Evolutionary conservation across 2,113 vertebrate genomes (phyloP), one percentile per base, ranked within the genome.

Genomic region (Sapayoa aenigma): DNA sequence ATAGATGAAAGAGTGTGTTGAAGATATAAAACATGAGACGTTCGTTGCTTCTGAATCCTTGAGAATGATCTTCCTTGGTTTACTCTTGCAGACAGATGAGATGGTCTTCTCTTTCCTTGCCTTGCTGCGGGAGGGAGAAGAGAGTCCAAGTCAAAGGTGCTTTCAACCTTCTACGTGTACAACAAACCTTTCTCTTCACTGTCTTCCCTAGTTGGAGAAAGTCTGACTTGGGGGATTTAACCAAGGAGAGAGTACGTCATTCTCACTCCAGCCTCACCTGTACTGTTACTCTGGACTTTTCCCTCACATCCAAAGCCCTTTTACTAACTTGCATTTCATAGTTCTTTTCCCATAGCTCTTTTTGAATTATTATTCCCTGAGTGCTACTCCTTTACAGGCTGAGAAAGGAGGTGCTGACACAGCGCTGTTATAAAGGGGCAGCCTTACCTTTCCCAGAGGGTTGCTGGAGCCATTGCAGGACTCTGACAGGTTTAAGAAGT

Each of bases 361-460:
- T 76, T 17, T 93, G 93, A 93, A 27, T 95, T 95, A 94, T 95
- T 95, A 72, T 66, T 96, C 93, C 96, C 96, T 25, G n/a, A 86
- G 66, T 90, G 82, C 90, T 56, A 7, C 39, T 94, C 91, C 82
- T 96, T 96, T 94, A 95, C 76, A 74, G 94, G 93, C 90, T 93
- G 92, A 94, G 93, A 95, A 92, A 9, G 11, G 88, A 96, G 93
- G 94, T 93, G 94, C 82, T 96, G 94, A 95, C 93, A 86, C 85
- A 92, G 85, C 31, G 52, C 79, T 92, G 93, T 86, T 95, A 53
- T 88, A 95, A 94, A 94, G 87, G 85, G 68, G n/a, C 93, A 86
- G 90, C 59, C 52, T 75, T 69, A 11, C 78, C 82, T 94, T 90
- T 86, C 90, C 49, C 55, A 47, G 55, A 33, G 44, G 60, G 31